phyloP scores from a whole-genome alignment of 2,113 vertebrate species.

The Ciconia maguari region DNA sequence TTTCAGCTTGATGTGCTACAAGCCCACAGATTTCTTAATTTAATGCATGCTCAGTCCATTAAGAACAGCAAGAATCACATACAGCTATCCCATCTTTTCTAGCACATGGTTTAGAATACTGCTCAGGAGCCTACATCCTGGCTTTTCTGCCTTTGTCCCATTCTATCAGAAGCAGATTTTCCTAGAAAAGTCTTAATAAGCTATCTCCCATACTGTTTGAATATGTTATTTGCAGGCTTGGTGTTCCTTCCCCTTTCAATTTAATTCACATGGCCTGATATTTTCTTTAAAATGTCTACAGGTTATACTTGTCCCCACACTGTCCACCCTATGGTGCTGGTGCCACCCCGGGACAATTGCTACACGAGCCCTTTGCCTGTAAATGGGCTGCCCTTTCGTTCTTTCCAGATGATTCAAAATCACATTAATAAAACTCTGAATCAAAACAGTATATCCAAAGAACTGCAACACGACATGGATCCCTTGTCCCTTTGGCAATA shows the following conservation, averaged over 20 bases:
- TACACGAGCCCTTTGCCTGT: background rate
- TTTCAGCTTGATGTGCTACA: background rate
- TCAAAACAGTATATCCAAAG: background rate
- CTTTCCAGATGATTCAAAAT: background rate
- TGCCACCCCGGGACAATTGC: background rate
- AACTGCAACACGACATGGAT: background rate
- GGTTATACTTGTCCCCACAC: background rate
- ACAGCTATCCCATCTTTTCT: background rate
- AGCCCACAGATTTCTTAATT: background rate
- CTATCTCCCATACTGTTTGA: background rate
- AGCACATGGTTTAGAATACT: background rate
- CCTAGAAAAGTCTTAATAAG: background rate
- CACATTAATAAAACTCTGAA: background rate
- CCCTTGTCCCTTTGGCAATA: background rate
- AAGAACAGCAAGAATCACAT: background rate
- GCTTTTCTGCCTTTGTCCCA: background rate
- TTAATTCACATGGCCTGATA: background rate
- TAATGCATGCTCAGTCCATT: background rate
- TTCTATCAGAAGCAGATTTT: background rate
- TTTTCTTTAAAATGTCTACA: background rate
- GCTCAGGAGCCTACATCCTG: background rate
- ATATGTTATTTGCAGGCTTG: background rate
- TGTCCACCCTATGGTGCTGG: background rate
- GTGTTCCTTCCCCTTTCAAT: background rate
- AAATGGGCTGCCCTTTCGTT: background rate